Evolutionary conservation across 1,140 invertebrate species (phyloP), one percentile per base, ranked within the genome.

Genomic region (Linepithema humile): DNA sequence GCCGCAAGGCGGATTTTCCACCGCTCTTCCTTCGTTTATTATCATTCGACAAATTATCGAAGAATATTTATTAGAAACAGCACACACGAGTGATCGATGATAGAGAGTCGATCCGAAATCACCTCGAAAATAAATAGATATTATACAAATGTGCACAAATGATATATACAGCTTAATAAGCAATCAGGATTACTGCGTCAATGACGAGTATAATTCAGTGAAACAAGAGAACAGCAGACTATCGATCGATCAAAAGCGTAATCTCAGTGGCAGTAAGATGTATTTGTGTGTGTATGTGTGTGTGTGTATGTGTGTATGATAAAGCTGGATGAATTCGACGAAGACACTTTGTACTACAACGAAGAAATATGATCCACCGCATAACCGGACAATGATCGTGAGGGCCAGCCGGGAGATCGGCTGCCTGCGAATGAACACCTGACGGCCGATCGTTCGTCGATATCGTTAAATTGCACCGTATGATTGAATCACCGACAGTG

Each of bases 351-450:
- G 55, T 82, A 70, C 74, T 72, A 62, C 50, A 80, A 57, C 50
- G 20, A 84, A 78, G 40, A 23, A 53, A 29, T 57, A 69, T 84
- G 20, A 15, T 29, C 50, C 65, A 78, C 53, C 9, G 29, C 60
- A 29, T n/a, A n/a, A n/a, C 32, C 9, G 15, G n/a, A 50, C 32
- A 32, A 85, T 67, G 35, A 17, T 57, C n/a, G 40, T 82, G n/a
- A 50, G 20, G 15, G 83, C 59, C 26, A 29, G 38, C 62, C 60
- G 40, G n/a, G 57, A 70, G 62, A 26, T 50, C 40, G 55, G 48
- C 12, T n/a, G n/a, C n/a, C 62, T 23, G 62, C 69, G 88, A 90
- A 88, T 90, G 88, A 90, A 91, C 89, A 91, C 88, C 78, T 88
- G 87, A 88, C 87, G 90, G 86, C 83, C 86, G 43, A 91, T 84